These are phyloP conservation scores for Sussaba pulchella DNA, from an alignment of 2,888 invertebrate species.

Conservation along the genomic window DNA sequence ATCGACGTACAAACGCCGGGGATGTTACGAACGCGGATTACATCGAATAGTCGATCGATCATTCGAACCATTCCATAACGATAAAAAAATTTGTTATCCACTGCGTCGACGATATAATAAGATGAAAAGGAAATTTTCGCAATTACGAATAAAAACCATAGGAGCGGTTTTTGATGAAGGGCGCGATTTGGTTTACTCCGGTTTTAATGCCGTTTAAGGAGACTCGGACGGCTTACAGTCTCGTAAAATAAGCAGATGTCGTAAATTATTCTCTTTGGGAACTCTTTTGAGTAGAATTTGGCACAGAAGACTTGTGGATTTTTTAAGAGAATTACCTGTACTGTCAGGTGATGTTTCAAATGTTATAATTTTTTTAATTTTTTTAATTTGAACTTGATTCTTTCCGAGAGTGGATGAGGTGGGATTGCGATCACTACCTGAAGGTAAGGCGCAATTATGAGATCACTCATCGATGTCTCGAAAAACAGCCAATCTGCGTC, in stretches of 20 bases:
- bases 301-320: too few relatives aligned
- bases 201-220: not conserved
- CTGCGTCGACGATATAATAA: conserved; percentile 11
- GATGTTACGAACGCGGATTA: conserved; percentile 9
- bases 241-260: not conserved
- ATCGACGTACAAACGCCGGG: conserved; percentile 42
- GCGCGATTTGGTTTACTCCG: conserved; percentile 23
- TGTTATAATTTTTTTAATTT: too few relatives aligned
- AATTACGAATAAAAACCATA: not conserved
- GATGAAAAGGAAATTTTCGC: not conserved
- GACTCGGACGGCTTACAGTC: not conserved
- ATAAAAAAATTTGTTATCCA: conserved; percentile 4
- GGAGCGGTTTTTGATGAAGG: conserved; percentile 13
- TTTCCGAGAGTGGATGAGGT: too few relatives aligned
- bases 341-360: too few relatives aligned
- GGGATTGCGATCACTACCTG: too few relatives aligned
- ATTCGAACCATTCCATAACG: conserved; percentile 38
- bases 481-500: too few relatives aligned
- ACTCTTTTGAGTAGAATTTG: too few relatives aligned
- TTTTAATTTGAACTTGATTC: too few relatives aligned
- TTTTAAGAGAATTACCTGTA: too few relatives aligned
- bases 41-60: conserved; percentile 48
- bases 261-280: not conserved
- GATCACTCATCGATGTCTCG: too few relatives aligned
- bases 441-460: too few relatives aligned